Evolutionary conservation across 2,888 invertebrate species (phyloP).

Genomic region (Acronicta aceris): DNA sequence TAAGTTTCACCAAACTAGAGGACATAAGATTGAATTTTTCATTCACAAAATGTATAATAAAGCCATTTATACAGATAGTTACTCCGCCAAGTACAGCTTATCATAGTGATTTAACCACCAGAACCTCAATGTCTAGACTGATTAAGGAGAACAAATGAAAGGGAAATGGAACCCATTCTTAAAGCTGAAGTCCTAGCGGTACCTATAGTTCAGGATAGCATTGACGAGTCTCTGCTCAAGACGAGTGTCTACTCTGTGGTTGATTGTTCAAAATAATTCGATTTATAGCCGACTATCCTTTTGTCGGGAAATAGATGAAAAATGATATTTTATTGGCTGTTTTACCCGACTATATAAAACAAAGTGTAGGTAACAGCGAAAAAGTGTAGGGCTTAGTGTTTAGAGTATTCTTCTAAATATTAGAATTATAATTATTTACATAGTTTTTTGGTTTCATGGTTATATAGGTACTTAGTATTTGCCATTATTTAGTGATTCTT

Average conservation of each 20-base stretch:
- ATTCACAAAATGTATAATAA: no score
- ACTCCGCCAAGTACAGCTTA: neutral
- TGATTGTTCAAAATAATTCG: slow-evolving; percentile 45
- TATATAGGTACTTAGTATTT: no score
- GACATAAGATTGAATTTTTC: no score
- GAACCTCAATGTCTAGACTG: slow-evolving; percentile 24
- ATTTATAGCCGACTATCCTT: slow-evolving; percentile 33
- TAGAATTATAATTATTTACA: no score
- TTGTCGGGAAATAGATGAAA: slow-evolving; percentile 3
- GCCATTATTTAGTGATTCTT: no score
- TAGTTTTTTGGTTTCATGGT: no score
- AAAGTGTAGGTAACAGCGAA: no score
- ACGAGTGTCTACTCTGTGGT: slow-evolving; percentile 20
- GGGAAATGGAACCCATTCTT: slow-evolving; percentile 40
- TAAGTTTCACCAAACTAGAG: no score
- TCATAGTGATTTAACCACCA: neutral
- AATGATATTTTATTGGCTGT: neutral
- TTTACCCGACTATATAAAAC: neutral
- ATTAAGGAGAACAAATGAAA: slow-evolving; percentile 23
- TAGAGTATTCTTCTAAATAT: no score
- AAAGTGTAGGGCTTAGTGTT: no score
- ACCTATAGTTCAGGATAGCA: slow-evolving; percentile 7
- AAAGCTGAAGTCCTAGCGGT: slow-evolving; percentile 4
- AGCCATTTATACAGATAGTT: no score
- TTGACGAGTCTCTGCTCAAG: slow-evolving; percentile 27